A percentile compares a stretch with the other conserved stretches of the same genome.
phyloP scores from a whole-genome alignment of 2,797 vertebrate genomes.

The Manis pentadactyla region DNA sequence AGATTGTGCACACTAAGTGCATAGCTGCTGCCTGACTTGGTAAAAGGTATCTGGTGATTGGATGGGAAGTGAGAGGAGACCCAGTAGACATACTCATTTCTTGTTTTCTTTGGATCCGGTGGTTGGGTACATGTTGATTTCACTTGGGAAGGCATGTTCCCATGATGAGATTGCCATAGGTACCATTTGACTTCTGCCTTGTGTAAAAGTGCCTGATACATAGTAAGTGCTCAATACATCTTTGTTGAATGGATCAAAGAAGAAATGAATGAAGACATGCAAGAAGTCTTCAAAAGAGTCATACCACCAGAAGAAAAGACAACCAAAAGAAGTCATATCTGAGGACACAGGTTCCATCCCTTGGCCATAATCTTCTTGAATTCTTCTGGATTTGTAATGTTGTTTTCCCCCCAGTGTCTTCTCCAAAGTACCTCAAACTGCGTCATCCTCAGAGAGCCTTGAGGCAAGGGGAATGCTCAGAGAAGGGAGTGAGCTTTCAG shows the following conservation, averaged over 20 bases:
- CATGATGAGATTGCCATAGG: not conserved
- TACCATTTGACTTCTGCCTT: constrained; percentile 13
- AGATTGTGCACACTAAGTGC: constrained; percentile 53
- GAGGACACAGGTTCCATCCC: not conserved
- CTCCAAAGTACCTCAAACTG: not conserved
- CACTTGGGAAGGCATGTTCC: not conserved
- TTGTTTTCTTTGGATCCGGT: not conserved
- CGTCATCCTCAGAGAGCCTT: not conserved
- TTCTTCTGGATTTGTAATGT: constrained; percentile 28
- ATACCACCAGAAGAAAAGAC: constrained; percentile 40
- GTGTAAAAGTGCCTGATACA: not conserved
- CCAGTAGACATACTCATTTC: not conserved
- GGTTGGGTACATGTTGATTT: not conserved
- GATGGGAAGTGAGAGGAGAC: not conserved
- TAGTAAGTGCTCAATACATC: not conserved
- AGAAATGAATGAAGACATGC: constrained; percentile 46
- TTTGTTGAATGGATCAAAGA: constrained; percentile 34
- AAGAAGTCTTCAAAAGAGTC: not conserved
- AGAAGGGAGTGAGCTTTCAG: not conserved
- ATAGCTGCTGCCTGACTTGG: constrained; percentile 85
- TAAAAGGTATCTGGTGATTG: constrained; percentile 85
- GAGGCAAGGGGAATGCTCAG: not conserved
- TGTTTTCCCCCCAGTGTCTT: not conserved
- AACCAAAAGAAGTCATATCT: constrained; percentile 25
- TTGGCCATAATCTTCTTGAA: constrained; percentile 12